phyloP scores from a whole-genome alignment of 2,113 vertebrate genomes.

The Larimichthys polyactis region DNA sequence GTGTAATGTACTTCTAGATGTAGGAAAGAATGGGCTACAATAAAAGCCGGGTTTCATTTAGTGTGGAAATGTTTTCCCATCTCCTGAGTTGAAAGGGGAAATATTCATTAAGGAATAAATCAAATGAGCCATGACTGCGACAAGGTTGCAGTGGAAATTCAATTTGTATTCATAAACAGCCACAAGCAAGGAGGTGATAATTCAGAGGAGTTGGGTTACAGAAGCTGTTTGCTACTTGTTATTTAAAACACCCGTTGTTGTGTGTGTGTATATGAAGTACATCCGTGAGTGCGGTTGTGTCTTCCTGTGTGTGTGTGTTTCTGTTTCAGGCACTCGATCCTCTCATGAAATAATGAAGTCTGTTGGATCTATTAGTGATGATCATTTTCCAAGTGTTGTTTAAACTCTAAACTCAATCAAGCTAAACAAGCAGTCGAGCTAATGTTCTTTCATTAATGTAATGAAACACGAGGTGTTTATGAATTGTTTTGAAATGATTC shows the following conservation, averaged over 20 bases:
- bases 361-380: slow-evolving; percentile 64
- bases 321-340: slow-evolving; percentile 29
- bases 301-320: not conserved
- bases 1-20: slow-evolving; percentile 72
- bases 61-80: slow-evolving; percentile 80
- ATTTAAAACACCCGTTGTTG: slow-evolving; percentile 73
- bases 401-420: slow-evolving; percentile 75
- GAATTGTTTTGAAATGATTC: slow-evolving; percentile 64
- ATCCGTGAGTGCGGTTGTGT: slow-evolving; percentile 7
- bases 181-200: slow-evolving; percentile 80
- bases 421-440: slow-evolving; percentile 51
- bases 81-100: slow-evolving; percentile 76
- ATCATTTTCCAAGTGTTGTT: slow-evolving; percentile 74
- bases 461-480: slow-evolving; percentile 43
- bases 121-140: slow-evolving; percentile 84
- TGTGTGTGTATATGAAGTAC: slow-evolving; percentile 14
- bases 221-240: slow-evolving; percentile 76
- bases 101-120: slow-evolving; percentile 85
- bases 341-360: slow-evolving; percentile 65
- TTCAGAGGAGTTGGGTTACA: slow-evolving; percentile 78
- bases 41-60: slow-evolving; percentile 76
- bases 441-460: slow-evolving; percentile 64
- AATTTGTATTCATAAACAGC: slow-evolving; percentile 86
- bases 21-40: slow-evolving; percentile 63
- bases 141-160: slow-evolving; percentile 78